Conservation (phyloP, 2,797 vertebrate species). For the Myotis myotis region DNA sequence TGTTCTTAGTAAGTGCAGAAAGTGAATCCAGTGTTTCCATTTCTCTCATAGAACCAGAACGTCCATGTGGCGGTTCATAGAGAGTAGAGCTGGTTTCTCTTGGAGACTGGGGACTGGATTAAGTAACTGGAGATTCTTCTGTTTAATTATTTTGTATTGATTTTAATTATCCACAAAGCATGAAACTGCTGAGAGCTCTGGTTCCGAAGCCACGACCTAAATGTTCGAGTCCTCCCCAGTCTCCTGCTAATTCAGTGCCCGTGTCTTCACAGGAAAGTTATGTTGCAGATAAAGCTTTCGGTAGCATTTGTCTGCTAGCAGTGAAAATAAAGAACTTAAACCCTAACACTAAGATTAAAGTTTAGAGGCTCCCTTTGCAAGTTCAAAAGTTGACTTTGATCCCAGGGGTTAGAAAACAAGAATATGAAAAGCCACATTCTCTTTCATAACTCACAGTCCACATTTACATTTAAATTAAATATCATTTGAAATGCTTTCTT, state of each 20-base stretch:
- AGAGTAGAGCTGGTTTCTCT: not conserved
- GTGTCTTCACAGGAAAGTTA: slow-evolving; percentile 54
- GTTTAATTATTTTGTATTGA: slow-evolving; percentile 67
- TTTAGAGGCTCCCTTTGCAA: slow-evolving; percentile 68
- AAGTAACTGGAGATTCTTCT: slow-evolving; percentile 53
- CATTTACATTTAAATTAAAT: slow-evolving; percentile 83
- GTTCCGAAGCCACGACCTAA: slow-evolving; percentile 36
- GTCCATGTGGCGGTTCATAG: not conserved
- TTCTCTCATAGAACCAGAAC: not conserved
- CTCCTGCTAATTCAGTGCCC: slow-evolving; percentile 45
- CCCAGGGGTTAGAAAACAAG: slow-evolving; percentile 62
- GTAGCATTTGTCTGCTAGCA: slow-evolving; percentile 57
- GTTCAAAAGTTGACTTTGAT: slow-evolving; percentile 73
- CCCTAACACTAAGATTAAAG: slow-evolving; percentile 49
- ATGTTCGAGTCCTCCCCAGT: slow-evolving; percentile 33
- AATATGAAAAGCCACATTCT: slow-evolving; percentile 64
- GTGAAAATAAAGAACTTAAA: slow-evolving; percentile 58
- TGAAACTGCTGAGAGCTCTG: slow-evolving; percentile 44
- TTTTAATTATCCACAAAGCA: slow-evolving; percentile 64
- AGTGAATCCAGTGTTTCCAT: not conserved
- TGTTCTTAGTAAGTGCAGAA: not conserved
- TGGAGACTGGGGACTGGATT: slow-evolving; percentile 36
- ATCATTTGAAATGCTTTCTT: slow-evolving; percentile 62
- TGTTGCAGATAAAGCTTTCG: slow-evolving; percentile 41
- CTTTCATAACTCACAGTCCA: slow-evolving; percentile 74